Conservation (phyloP, 2,113 vertebrate genomes). For the Madoqua kirkii region DNA sequence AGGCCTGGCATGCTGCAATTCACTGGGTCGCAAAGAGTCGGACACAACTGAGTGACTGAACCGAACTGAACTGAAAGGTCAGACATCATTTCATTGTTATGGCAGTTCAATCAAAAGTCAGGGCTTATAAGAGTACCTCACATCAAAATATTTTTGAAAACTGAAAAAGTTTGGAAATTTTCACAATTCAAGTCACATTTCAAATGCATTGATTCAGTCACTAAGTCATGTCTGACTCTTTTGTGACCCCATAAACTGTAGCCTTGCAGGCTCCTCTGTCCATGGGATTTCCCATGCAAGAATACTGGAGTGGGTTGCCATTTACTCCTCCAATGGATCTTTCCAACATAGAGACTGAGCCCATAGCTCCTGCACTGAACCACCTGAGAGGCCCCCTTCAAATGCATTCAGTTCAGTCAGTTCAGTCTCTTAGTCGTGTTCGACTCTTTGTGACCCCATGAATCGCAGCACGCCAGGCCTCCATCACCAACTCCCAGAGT, state of each 20-base stretch:
- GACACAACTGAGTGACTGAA: background rate
- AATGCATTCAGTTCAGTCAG: background rate
- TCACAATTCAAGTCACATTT: background rate
- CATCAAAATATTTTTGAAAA: background rate
- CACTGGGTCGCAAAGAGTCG: background rate
- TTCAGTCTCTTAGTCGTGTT: too few species aligned
- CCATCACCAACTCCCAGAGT: too few species aligned
- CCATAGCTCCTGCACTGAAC: background rate
- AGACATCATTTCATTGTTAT: background rate
- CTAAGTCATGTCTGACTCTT: background rate
- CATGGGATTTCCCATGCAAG: background rate
- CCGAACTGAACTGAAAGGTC: background rate
- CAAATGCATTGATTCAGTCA: background rate
- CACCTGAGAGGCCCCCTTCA: background rate
- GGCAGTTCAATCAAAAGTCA: background rate
- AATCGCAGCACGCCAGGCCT: too few species aligned
- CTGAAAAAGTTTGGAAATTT: background rate
- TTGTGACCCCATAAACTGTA: background rate
- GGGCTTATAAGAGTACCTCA: background rate
- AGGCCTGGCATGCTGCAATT: background rate
- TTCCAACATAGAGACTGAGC: background rate
- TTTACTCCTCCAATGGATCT: background rate
- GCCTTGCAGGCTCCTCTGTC: background rate
- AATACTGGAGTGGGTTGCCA: background rate
- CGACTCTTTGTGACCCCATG: rapidly evolving